Conservation (phyloP, 2,797 vertebrate genomes). For the Hoplostethus mediterraneus region DNA sequence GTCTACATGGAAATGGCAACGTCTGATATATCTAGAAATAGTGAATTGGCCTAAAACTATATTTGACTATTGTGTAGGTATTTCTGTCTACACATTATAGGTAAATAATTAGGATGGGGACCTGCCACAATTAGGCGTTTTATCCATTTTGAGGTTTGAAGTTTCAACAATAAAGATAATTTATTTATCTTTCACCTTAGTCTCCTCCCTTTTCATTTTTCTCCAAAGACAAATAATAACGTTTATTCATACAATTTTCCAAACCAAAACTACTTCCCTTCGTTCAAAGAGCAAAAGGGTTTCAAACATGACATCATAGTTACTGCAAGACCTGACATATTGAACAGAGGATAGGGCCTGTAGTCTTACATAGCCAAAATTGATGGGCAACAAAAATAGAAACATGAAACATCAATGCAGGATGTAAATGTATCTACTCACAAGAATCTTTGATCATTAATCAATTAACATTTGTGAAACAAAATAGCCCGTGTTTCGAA, state of each 20-base stretch:
- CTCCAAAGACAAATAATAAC: slow-evolving; percentile 43
- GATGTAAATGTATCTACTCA: slow-evolving; percentile 78
- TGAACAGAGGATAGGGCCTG: slow-evolving; percentile 57
- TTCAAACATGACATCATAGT: slow-evolving; percentile 69
- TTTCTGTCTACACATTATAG: slow-evolving; percentile 18
- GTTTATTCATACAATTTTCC: slow-evolving; percentile 58
- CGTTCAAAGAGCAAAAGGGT: slow-evolving; percentile 59
- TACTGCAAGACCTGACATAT: slow-evolving; percentile 60
- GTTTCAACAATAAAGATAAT: slow-evolving; percentile 48
- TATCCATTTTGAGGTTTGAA: slow-evolving; percentile 42
- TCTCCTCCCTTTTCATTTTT: slow-evolving; percentile 6
- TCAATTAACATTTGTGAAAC: slow-evolving; percentile 84
- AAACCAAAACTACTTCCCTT: slow-evolving; percentile 64
- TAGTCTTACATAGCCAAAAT: slow-evolving; percentile 64
- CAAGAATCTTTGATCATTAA: slow-evolving; percentile 76
- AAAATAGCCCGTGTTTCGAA: slow-evolving; percentile 67
- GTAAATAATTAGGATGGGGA: slow-evolving; percentile 42
- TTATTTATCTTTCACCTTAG: slow-evolving; percentile 53
- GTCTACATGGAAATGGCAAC: too few species aligned
- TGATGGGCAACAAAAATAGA: slow-evolving; percentile 75
- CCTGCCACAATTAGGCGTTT: slow-evolving; percentile 44
- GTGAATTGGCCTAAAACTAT: too few species aligned
- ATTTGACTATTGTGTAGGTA: neutral
- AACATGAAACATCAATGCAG: slow-evolving; percentile 74
- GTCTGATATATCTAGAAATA: too few species aligned